Conservation (phyloP, 2,113 vertebrate species). For the Petaurus breviceps region DNA sequence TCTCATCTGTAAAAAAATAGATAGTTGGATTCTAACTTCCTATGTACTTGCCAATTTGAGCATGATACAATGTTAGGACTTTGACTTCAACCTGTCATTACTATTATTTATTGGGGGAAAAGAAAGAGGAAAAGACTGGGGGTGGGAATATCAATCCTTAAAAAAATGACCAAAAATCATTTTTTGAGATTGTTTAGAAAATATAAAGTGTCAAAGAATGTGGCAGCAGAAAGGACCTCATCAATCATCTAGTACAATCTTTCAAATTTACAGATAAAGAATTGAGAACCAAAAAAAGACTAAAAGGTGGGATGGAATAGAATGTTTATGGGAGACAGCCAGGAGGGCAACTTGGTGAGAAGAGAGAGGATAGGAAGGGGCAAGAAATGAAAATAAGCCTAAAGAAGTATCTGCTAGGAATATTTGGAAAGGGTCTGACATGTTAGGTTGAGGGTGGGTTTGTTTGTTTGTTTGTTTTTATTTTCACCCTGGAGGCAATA, state of each 20-base stretch:
- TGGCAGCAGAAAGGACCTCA: not conserved
- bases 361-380: not conserved
- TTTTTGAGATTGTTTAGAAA: not conserved
- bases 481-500: not conserved
- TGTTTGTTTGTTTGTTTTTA: not conserved
- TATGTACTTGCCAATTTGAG: not conserved
- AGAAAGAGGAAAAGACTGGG: not conserved
- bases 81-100: not conserved
- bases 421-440: not conserved
- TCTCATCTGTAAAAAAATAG: not conserved
- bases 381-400: not conserved
- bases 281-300: not conserved
- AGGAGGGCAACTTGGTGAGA: not conserved
- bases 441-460: not conserved
- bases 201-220: not conserved
- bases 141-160: not conserved
- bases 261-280: not conserved
- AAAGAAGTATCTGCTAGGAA: not conserved
- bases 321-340: not conserved
- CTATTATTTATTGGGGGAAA: not conserved
- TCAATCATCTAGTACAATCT: not conserved
- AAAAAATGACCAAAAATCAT: not conserved
- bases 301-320: not conserved
- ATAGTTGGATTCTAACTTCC: not conserved
- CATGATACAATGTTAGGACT: not conserved